Conservation (phyloP, 2,797 vertebrate species). For the Gymnoscopelus braueri region DNA sequence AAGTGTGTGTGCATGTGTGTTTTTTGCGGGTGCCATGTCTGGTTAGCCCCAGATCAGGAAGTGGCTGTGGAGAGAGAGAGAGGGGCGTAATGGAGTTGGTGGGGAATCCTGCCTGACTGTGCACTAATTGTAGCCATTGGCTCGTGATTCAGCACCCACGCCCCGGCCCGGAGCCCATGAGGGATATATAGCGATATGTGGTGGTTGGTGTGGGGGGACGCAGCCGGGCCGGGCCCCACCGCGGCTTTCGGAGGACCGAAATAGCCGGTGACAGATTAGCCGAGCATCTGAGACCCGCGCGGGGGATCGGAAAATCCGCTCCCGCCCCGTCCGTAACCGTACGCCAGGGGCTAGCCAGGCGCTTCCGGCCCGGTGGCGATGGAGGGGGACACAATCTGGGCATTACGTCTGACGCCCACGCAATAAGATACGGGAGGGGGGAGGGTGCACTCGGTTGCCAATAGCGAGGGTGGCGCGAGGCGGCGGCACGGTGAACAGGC, state of each 20-base stretch:
- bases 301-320: slow-evolving; percentile 84
- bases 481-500: slow-evolving; percentile 42
- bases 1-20: slow-evolving; percentile 68
- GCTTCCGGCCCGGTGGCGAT: slow-evolving; percentile 71
- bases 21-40: slow-evolving; percentile 43
- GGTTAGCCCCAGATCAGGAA: slow-evolving; percentile 69
- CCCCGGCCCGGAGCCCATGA: slow-evolving; percentile 60
- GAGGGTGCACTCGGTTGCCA: slow-evolving; percentile 40
- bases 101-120: slow-evolving; percentile 83
- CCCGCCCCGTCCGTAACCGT: slow-evolving; percentile 36
- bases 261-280: slow-evolving; percentile 82
- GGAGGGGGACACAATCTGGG: slow-evolving; percentile 73
- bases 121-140: slow-evolving; percentile 81
- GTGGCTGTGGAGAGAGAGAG: slow-evolving; percentile 67
- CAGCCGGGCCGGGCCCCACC: slow-evolving; percentile 54
- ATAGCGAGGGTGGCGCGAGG: slow-evolving; percentile 1
- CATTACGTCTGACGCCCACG: slow-evolving; percentile 73
- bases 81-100: slow-evolving; percentile 75
- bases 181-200: slow-evolving; percentile 60
- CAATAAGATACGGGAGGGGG: slow-evolving; percentile 33
- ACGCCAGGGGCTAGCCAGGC: slow-evolving; percentile 73
- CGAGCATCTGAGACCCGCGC: slow-evolving; percentile 83
- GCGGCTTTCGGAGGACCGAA: slow-evolving; percentile 76
- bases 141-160: slow-evolving; percentile 67
- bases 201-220: slow-evolving; percentile 38